These are phyloP conservation scores for Trichogramma pretiosum DNA, from an alignment of 1,140 invertebrate species.

Conservation along the genomic window DNA sequence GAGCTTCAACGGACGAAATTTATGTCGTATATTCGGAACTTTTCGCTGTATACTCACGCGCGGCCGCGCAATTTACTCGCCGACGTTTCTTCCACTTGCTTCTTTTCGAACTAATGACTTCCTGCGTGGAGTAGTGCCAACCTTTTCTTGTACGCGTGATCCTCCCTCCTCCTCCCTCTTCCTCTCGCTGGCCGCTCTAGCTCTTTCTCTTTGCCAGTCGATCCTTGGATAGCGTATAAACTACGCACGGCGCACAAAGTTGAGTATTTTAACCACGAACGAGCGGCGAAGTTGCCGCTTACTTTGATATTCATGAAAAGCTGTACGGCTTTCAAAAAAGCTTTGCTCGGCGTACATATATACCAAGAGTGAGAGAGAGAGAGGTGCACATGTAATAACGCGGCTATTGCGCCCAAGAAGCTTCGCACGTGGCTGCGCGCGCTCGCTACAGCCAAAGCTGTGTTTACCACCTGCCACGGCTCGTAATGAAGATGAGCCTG, in stretches of 20 bases:
- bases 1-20: no score
- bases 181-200: no score
- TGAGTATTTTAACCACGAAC: neutral
- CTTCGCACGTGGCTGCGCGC: neutral
- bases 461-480: no score
- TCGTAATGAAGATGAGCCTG: no score
- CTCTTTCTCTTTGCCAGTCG: no score
- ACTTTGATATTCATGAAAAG: constrained; percentile 9
- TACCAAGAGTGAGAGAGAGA: no score
- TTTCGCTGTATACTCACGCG: no score
- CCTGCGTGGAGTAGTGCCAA: neutral
- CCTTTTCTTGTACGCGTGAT: neutral
- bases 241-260: neutral
- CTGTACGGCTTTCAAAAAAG: constrained; percentile 4
- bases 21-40: no score
- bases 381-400: constrained; percentile 6
- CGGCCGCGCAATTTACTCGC: no score
- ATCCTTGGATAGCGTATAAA: no score
- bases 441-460: no score
- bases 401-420: neutral
- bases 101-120: constrained; percentile 10
- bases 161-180: neutral
- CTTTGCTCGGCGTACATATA: no score
- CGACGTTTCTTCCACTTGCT: neutral
- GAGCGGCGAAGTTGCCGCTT: neutral